Evolutionary conservation across 2,888 invertebrate genomes (phyloP).

Genomic region (Furcula furcula): DNA sequence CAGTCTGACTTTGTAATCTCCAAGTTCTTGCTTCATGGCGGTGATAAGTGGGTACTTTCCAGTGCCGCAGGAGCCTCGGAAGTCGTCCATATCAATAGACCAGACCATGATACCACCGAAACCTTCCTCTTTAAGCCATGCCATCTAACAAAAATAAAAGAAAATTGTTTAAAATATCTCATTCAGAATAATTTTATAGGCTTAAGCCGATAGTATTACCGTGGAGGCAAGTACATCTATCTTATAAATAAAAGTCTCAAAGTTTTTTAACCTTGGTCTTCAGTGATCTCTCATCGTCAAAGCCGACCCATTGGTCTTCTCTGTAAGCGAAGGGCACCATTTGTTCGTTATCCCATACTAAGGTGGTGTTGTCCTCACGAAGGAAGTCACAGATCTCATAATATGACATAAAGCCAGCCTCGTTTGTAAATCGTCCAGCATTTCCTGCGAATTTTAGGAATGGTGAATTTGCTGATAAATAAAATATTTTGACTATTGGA

Average conservation of each 20-base stretch:
- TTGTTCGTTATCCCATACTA: conserved; percentile 98
- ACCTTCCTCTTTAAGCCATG: conserved; percentile 96
- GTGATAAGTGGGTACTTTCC: conserved; percentile 95
- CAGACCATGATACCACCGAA: conserved; percentile 98
- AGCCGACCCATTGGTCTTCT: conserved; percentile 96
- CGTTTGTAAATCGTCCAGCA: conserved; percentile 93
- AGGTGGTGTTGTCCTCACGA: conserved; percentile 93
- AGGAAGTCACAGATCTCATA: conserved; percentile 97
- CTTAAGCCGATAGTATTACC: no score
- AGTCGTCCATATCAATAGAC: conserved; percentile 98
- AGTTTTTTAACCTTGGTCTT: conserved; percentile 90
- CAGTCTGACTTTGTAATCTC: conserved; percentile 89
- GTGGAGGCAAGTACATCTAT: no score
- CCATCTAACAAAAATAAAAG: conserved; percentile 84
- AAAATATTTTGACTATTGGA: no score
- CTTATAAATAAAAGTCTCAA: not conserved
- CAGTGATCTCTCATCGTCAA: conserved; percentile 95
- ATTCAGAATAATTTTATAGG: no score
- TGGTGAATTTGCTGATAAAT: no score
- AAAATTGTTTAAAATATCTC: no score
- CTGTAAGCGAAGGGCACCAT: conserved; percentile 97
- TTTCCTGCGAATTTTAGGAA: conserved; percentile 51
- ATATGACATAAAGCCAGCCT: conserved; percentile 97
- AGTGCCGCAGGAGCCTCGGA: conserved; percentile 93
- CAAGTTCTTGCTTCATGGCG: conserved; percentile 92